Base-by-base conservation (phyloP, 2,888 invertebrate species). In the Aphidoletes aphidimyza region DNA sequence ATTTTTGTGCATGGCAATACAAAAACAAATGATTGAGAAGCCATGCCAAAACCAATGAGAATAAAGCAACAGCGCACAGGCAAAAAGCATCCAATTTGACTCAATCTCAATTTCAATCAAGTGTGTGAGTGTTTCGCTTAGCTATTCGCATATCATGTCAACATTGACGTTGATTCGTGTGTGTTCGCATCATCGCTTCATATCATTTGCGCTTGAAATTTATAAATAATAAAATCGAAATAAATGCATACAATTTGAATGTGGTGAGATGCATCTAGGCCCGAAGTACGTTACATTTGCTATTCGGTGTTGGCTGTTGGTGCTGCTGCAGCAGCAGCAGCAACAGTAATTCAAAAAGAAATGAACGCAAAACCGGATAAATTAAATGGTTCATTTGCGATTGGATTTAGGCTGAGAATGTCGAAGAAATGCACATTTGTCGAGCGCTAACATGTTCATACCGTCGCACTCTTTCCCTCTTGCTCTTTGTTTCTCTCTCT, bases 211-310 rank as follows among this genome's bases (percentile, higher is more conserved):
- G 54, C 22, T 54, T 54, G 54, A 54, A 81, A 37, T 81, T 81
- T 81, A 81, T 81, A 81, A 81, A 81, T 81, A 81, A 81, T 81
- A 81, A 81, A 81, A 81, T 81, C n/a, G n/a, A 81, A 81, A 81
- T 81, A 37, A 36, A 81, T 37, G 81, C 37, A 11, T 36, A 8
- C 22, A 14, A 22, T 3, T 54, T 54, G 22, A n/a, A n/a, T n/a
- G n/a, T n/a, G n/a, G n/a, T n/a, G n/a, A n/a, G n/a, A n/a, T n/a
- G n/a, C n/a, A n/a, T n/a, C n/a, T n/a, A n/a, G n/a, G n/a, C n/a
- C n/a, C n/a, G n/a, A n/a, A n/a, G n/a, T n/a, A n/a, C n/a, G n/a
- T n/a, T n/a, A n/a, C n/a, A n/a, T n/a, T n/a, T n/a, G n/a, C n/a
- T n/a, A n/a, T n/a, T n/a, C n/a, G n/a, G n/a, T n/a, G n/a, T n/a